These are phyloP conservation scores for Drosophila pruinosa DNA, from an alignment of 1,140 invertebrate genomes.

Conservation along the genomic window DNA sequence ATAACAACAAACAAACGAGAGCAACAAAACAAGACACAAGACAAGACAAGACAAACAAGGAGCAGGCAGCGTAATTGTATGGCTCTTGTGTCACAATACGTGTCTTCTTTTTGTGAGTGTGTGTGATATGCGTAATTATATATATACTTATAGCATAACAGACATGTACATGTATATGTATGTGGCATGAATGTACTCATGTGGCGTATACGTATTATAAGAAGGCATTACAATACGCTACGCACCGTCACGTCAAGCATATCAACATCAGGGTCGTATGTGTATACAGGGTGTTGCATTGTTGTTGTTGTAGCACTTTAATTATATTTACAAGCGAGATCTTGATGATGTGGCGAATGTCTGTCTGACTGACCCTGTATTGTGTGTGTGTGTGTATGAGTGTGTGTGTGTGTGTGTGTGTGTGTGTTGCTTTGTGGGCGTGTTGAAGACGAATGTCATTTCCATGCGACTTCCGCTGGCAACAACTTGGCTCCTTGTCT, in stretches of 20 bases:
- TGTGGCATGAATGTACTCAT: slow-evolving; percentile 11
- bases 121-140: slow-evolving; percentile 44
- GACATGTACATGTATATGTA: slow-evolving; percentile 10
- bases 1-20: neutral
- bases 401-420: neutral
- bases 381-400: neutral
- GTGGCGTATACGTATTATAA: slow-evolving; percentile 19
- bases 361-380: slow-evolving; percentile 28
- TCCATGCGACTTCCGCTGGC: slow-evolving; percentile 56
- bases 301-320: neutral
- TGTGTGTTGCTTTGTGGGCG: slow-evolving; percentile 26
- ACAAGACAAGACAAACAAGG: slow-evolving; percentile 47
- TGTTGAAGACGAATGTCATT: slow-evolving; percentile 72
- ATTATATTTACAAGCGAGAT: too few relatives aligned
- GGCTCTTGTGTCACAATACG: slow-evolving; percentile 33
- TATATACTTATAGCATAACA: too few relatives aligned
- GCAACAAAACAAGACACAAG: slow-evolving; percentile 14
- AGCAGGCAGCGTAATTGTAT: slow-evolving; percentile 60
- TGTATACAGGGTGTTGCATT: slow-evolving; percentile 17
- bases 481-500: slow-evolving; percentile 33
- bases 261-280: slow-evolving; percentile 59
- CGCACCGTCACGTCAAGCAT: slow-evolving; percentile 62
- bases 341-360: too few relatives aligned
- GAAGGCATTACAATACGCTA: slow-evolving; percentile 33
- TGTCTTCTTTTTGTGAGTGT: slow-evolving; percentile 6